These are phyloP conservation scores for Erebia ligea DNA, from an alignment of 2,888 invertebrate species.

Conservation along the genomic window DNA sequence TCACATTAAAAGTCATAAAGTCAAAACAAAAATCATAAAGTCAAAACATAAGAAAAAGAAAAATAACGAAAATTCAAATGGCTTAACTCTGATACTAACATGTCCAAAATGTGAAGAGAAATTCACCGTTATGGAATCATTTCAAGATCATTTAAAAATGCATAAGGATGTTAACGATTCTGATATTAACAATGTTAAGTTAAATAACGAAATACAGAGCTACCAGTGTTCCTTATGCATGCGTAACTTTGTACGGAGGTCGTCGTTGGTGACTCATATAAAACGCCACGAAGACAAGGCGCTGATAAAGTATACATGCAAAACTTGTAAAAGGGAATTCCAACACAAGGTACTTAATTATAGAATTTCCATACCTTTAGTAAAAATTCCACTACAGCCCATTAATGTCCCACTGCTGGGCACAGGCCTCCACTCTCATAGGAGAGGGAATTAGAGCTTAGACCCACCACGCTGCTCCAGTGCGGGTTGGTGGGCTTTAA, in stretches of 20 bases:
- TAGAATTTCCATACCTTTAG: too few relatives aligned
- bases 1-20: constrained; percentile 31
- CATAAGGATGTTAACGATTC: constrained; percentile 26
- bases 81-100: constrained; percentile 31
- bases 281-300: constrained; percentile 57
- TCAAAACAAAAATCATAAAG: constrained; percentile 9
- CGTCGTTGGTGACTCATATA: constrained; percentile 60
- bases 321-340: constrained; percentile 77
- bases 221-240: constrained; percentile 66
- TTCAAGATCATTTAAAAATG: constrained; percentile 25
- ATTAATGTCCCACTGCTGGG: too few relatives aligned
- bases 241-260: constrained; percentile 63
- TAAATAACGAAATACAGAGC: constrained; percentile 33
- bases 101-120: constrained; percentile 31
- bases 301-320: constrained; percentile 57
- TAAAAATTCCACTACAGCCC: too few relatives aligned
- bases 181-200: constrained; percentile 15
- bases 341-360: constrained; percentile 61
- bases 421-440: too few relatives aligned
- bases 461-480: too few relatives aligned
- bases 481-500: too few relatives aligned
- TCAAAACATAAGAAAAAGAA: constrained; percentile 24
- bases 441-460: too few relatives aligned
- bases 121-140: constrained; percentile 15
- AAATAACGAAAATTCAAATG: constrained; percentile 35